Base-by-base conservation (phyloP, 2,113 vertebrate species). In the Microtus ochrogaster region DNA sequence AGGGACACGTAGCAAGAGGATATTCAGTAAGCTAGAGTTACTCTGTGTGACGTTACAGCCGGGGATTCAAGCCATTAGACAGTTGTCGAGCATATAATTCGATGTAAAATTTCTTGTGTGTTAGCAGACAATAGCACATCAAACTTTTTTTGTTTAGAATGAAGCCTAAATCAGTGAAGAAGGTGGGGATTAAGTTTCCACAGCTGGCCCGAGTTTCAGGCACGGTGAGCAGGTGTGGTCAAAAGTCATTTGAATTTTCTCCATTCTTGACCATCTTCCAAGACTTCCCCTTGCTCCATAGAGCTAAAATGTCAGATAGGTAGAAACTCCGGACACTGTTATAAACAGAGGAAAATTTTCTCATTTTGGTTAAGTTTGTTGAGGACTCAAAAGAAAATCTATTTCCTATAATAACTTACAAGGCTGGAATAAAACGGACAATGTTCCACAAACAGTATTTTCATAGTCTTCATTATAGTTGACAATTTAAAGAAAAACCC, bases 91-190 rank as follows among this genome's bases (percentile, higher is more conserved):
- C 58, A n/a, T 33, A 30, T 39, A 90, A 36, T 66, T 83, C n/a
- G 30, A 10, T 47, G n/a, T 91, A 36, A 39, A 83, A 58, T 79
- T 94, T 66, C 41, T 26, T 61, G 3, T 52, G 14, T 49, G 36
- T 26, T 74, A 58, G 58, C 36, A 90, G 91, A 61, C n/a, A 58
- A 58, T 22, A 82, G 21, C 78, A 33, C 14, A 39, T 36, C 74
- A 92, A 92, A 66, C 5, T 77, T 70, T 76, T 89, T 86, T 92
- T 86, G 55, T n/a, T 95, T 73, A 11, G 26, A 28, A 92, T 68
- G 61, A 92, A 24, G 52, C 44, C 86, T 8, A 24, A 78, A 90
- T 55, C 36, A 82, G 22, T 55, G 61, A 41, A 94, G 21, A 77
- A 82, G 21, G 44, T n/a, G 63, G n/a, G 74, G 26, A 61, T 44